Base-by-base conservation (phyloP, 2,888 invertebrate genomes). In the Polyploca ridens region DNA sequence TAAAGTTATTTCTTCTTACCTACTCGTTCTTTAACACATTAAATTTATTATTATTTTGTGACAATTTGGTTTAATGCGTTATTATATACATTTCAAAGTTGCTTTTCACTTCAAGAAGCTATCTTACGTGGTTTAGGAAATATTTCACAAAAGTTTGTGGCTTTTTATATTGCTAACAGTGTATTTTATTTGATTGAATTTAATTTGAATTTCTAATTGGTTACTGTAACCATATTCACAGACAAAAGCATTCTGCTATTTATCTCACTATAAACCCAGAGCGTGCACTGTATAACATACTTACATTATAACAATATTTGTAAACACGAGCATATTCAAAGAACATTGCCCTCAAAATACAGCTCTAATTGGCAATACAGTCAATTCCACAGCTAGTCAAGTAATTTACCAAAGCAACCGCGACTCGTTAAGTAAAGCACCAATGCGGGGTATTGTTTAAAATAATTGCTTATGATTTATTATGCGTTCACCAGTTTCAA, bases 381-480 rank as follows among this genome's bases (percentile, higher is more conserved):
- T 61, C 41, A 61, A 61, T 44, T 61, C 41, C 41, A 61, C 61
- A 61, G 54, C 62, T 16, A 59, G 63, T 63, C 63, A 68, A 73
- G 71, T 68, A 76, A 73, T 71, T 72, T 68, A 66, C 64, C 65
- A 35, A 62, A 65, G 60, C 64, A 67, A 69, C 71, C 75, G 68
- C 69, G 70, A 69, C 78, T 84, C 83, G 85, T 87, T 87, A 82
- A 76, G 73, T 69, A 69, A 73, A 75, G 73, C 69, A 70, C 71
- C 41, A 41, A 70, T 75, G 72, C 75, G 49, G 49, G 49, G 75
- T 77, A 83, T 84, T 84, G 83, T 85, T 85, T 81, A 75, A 83
- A 84, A 85, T 86, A 87, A 88, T 88, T 85, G 81, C 83, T 83
- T 88, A 87, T 89, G 87, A 89, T 89, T 88, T 87, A 88, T 85